Percentiles rank a stretch among this genome's conserved stretches.
phyloP scores from a whole-genome alignment of 2,888 invertebrate genomes.

The Clitarchus hookeri region DNA sequence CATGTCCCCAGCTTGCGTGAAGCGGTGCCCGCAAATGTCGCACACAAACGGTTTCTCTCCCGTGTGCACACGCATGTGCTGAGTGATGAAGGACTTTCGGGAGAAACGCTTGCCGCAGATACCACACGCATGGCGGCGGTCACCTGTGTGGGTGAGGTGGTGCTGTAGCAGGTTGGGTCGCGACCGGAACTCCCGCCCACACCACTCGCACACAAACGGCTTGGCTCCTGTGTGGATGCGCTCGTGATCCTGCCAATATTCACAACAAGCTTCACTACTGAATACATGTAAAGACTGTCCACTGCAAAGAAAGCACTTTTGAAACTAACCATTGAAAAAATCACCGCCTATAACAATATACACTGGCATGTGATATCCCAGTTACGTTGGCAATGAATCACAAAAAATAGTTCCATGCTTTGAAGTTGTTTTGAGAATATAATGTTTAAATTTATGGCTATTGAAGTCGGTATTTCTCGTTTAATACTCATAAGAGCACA shows the following conservation, averaged over 20 bases:
- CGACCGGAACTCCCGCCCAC: slow-evolving; percentile 45
- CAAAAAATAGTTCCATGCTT: no score
- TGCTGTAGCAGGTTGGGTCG: slow-evolving; percentile 45
- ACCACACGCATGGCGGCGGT: slow-evolving; percentile 44
- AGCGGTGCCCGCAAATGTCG: slow-evolving; percentile 47
- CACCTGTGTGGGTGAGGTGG: slow-evolving; percentile 45
- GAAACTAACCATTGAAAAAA: no score
- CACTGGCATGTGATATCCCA: no score
- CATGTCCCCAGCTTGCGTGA: slow-evolving; percentile 48
- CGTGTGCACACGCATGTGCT: slow-evolving; percentile 46
- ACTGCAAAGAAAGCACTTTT: no score
- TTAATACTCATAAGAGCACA: no score
- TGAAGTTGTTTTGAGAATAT: no score
- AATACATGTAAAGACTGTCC: no score
- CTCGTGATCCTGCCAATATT: slow-evolving; percentile 42
- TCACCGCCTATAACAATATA: no score
- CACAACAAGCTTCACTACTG: not conserved
- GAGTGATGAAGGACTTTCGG: slow-evolving; percentile 44
- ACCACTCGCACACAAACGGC: slow-evolving; percentile 46
- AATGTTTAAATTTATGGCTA: no score
- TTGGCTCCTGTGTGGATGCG: slow-evolving; percentile 45
- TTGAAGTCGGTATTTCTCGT: no score
- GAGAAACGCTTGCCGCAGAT: slow-evolving; percentile 46
- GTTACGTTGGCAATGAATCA: no score
- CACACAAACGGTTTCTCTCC: slow-evolving; percentile 48